Evolutionary conservation across 2,113 vertebrate species (phyloP), one percentile per base, ranked within the genome.

Genomic region (Orientallactaga bullata): DNA sequence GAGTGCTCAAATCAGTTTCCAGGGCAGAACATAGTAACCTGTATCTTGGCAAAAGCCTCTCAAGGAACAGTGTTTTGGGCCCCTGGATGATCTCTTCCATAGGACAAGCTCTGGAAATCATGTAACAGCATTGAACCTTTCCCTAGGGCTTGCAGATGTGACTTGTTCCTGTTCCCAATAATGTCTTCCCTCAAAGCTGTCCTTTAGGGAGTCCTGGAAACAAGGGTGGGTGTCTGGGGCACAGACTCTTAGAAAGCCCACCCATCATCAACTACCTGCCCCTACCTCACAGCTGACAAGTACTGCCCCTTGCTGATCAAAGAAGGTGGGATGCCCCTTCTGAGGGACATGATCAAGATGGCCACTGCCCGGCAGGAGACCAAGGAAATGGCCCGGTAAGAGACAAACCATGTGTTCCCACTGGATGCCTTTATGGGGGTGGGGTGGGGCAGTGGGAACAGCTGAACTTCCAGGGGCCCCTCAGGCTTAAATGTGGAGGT

Each of bases 291-390:
- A 99, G 99, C 99, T 3, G 98, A 98, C 97, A 99, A 99, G 96
- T 99, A 99, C 96, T 99, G 99, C 95, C 99, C 99, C 23, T 97
- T 99, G 97, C 98, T 99, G 97, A 99, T 99, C 96, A 99, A 99
- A 97, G 99, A 99, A 97, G 99, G 99, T 10, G 99, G 99, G 37
- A 98, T 99, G 47, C 97, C 95, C 35, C 99, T 99, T 51, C 97
- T 99, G 93, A 98, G 98, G 97, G 99, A 98, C 88, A 98, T 99
- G 97, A 98, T 99, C 86, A 98, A 99, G 85, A 99, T 99, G 98
- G 98, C 98, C 0, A 98, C 99, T 15, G 99, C 99, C 26, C 97
- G 99, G 28, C 98, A 98, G 26, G 99, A 99, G 95, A 99, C 99
- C 89, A 99, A 99, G 99, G 99, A 99, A 69, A 99, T 99, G 99